Conservation (phyloP, 2,888 invertebrate genomes). For the Acrobasis consociella region DNA sequence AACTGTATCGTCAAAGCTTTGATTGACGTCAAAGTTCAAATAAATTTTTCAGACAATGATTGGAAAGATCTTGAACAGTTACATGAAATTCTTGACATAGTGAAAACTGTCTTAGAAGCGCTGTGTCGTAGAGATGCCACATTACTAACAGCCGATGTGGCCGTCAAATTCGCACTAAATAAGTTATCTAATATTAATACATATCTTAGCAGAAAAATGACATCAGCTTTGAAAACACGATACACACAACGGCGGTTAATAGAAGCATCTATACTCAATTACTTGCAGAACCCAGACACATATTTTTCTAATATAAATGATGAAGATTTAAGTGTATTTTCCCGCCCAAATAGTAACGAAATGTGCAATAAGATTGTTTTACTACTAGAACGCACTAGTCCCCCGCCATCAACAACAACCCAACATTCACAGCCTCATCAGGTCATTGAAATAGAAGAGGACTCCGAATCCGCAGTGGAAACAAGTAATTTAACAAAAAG, state of each 20-base stretch:
- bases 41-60: constrained; percentile 17
- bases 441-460: neutral
- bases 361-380: constrained; percentile 10
- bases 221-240: constrained; percentile 8
- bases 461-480: neutral
- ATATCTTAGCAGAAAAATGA: constrained; percentile 11
- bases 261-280: constrained; percentile 12
- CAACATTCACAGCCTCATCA: neutral
- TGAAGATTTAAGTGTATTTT: constrained; percentile 14
- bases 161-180: constrained; percentile 20
- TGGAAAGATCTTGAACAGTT: constrained; percentile 17
- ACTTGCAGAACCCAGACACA: constrained; percentile 10
- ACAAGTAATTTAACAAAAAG: neutral
- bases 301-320: constrained; percentile 4
- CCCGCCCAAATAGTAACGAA: constrained; percentile 6
- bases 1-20: constrained; percentile 22
- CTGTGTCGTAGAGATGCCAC: constrained; percentile 22
- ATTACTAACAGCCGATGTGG: constrained; percentile 20
- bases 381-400: constrained; percentile 6
- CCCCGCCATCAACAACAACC: constrained; percentile 13
- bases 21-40: constrained; percentile 18
- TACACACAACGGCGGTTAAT: constrained; percentile 15
- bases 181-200: constrained; percentile 2
- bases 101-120: constrained; percentile 18
- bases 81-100: constrained; percentile 7